These are phyloP conservation scores for Stichodactyla mertensii DNA, from an alignment of 64 coral and sea anemone species.

Conservation along the genomic window DNA sequence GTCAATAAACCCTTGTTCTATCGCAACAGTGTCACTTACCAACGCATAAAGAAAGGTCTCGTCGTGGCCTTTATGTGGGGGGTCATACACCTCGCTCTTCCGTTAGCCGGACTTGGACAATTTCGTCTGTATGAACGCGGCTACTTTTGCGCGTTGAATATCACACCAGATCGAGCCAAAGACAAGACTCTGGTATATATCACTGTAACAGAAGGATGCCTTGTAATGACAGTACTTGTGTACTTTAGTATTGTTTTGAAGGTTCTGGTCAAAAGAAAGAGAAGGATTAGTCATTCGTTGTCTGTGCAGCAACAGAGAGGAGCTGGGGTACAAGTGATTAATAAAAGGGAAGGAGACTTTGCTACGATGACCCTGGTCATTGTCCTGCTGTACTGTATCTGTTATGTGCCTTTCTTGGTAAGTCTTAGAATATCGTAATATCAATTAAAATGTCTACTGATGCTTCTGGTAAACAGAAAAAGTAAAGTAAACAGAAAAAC, in stretches of 20 bases:
- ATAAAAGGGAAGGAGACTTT: slow-evolving; percentile 53
- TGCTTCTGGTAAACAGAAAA: background rate
- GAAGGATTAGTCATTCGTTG: slow-evolving; percentile 39
- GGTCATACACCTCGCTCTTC: slow-evolving; percentile 44
- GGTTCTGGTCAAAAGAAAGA: slow-evolving; percentile 46
- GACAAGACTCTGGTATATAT: slow-evolving; percentile 57
- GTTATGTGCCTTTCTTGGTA: slow-evolving; percentile 71
- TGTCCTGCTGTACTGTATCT: slow-evolving; percentile 61
- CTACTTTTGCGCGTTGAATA: slow-evolving; percentile 52
- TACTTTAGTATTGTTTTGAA: slow-evolving; percentile 59
- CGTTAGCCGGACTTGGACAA: slow-evolving; percentile 44
- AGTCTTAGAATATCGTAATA: slow-evolving; percentile 17
- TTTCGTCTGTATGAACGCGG: slow-evolving; percentile 64
- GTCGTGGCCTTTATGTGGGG: slow-evolving; percentile 50
- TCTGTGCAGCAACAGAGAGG: slow-evolving; percentile 47
- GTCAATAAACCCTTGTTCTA: slow-evolving; percentile 66
- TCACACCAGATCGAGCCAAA: slow-evolving; percentile 31
- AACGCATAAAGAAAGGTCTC: slow-evolving; percentile 35
- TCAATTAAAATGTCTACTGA: background rate
- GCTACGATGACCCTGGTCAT: slow-evolving; percentile 59
- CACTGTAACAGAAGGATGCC: slow-evolving; percentile 38
- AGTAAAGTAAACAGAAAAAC: background rate
- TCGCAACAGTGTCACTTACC: slow-evolving; percentile 54
- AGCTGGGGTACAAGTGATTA: slow-evolving; percentile 16
- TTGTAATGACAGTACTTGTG: slow-evolving; percentile 31